phyloP scores from a whole-genome alignment of 2,797 vertebrate species.

The Ptychobarbus kaznakovi region DNA sequence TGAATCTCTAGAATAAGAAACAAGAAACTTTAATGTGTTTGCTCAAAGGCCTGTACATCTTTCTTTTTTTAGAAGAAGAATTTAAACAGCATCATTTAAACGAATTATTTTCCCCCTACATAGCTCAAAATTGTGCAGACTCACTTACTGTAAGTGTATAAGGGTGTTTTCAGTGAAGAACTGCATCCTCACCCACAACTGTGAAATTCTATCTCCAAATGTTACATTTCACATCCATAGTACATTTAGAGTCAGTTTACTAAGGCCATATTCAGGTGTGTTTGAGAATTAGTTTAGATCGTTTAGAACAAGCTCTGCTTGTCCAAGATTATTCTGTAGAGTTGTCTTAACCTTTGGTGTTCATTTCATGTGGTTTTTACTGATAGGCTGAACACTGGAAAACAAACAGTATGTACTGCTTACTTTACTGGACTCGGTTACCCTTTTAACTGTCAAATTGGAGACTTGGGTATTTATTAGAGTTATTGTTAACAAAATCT shows the following conservation, averaged over 20 bases:
- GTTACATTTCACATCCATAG: conserved; percentile 42
- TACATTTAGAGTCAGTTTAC: conserved; percentile 8
- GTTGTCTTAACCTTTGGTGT: neutral
- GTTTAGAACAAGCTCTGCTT: neutral
- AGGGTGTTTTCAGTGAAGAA: conserved; percentile 13
- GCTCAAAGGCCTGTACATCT: neutral
- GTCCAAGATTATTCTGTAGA: neutral
- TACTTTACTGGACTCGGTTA: neutral
- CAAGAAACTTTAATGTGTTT: neutral
- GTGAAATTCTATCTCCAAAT: conserved; percentile 41
- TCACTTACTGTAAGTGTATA: neutral
- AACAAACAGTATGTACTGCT: neutral
- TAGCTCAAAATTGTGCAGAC: neutral
- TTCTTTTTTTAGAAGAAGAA: neutral
- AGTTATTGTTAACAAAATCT: neutral
- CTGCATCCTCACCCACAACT: neutral
- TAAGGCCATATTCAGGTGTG: neutral
- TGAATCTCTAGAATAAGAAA: conserved; percentile 1
- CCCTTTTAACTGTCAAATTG: neutral
- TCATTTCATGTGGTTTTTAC: neutral
- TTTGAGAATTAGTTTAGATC: conserved; percentile 3
- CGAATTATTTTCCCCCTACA: neutral
- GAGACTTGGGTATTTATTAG: neutral
- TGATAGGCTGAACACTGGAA: neutral
- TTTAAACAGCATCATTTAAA: neutral